Conservation (phyloP, 2,797 vertebrate species). For the Apogon hyalosoma region DNA sequence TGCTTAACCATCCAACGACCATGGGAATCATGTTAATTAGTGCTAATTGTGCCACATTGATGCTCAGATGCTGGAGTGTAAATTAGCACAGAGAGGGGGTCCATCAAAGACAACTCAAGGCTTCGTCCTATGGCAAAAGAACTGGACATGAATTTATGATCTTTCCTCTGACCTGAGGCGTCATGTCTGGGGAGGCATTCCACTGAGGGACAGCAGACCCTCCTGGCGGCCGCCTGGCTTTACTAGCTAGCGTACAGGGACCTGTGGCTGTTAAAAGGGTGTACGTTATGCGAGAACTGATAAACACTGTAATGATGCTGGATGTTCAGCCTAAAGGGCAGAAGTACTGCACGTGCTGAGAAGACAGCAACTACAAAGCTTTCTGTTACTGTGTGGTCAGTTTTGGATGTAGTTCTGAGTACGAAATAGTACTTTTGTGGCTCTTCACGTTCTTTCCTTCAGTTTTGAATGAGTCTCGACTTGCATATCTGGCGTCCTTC, state of each 20-base stretch:
- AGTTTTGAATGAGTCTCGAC: neutral
- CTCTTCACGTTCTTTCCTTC: neutral
- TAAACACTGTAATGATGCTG: slow-evolving; percentile 61
- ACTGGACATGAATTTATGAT: slow-evolving; percentile 89
- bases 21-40: slow-evolving; percentile 79
- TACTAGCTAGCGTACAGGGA: slow-evolving; percentile 76
- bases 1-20: slow-evolving; percentile 68
- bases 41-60: slow-evolving; percentile 37
- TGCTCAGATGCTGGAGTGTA: slow-evolving; percentile 85
- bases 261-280: slow-evolving; percentile 63
- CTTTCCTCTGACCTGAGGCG: slow-evolving; percentile 85
- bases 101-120: slow-evolving; percentile 86
- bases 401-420: neutral
- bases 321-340: slow-evolving; percentile 37
- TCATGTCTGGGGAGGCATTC: slow-evolving; percentile 88
- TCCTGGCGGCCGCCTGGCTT: slow-evolving; percentile 85
- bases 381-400: neutral
- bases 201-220: slow-evolving; percentile 83
- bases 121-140: slow-evolving; percentile 81
- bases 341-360: slow-evolving; percentile 1
- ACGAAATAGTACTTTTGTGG: neutral
- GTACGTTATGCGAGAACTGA: slow-evolving; percentile 55
- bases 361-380: neutral
- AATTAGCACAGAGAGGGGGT: slow-evolving; percentile 80
- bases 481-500: neutral